Percentiles rank a stretch among this genome's conserved stretches.
phyloP scores from a whole-genome alignment of 2,113 vertebrate species.

The Myotis brandtii region DNA sequence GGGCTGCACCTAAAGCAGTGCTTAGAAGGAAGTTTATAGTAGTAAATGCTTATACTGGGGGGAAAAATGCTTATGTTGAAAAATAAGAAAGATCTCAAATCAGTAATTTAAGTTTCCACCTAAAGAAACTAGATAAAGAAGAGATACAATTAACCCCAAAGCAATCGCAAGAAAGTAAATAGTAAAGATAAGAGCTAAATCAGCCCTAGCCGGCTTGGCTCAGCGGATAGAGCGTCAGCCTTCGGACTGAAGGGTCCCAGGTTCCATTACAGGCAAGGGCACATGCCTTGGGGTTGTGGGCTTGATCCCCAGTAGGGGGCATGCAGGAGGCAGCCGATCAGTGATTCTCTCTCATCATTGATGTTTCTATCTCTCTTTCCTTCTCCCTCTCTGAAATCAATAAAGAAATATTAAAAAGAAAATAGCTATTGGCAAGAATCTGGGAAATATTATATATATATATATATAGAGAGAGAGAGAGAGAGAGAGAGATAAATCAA shows the following conservation, averaged over 20 bases:
- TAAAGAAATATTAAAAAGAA: background rate
- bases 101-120: background rate
- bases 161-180: conserved; percentile 30
- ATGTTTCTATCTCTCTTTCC: no score
- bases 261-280: no score
- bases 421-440: no score
- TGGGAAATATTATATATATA: background rate
- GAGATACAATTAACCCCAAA: conserved; percentile 26
- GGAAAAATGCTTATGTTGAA: background rate
- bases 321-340: no score
- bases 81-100: background rate
- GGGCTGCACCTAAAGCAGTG: background rate
- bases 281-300: no score
- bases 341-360: no score
- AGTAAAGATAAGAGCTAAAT: background rate
- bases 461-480: no score
- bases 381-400: no score
- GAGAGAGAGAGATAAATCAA: background rate
- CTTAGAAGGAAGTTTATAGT: background rate
- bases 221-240: no score
- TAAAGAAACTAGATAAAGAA: conserved; percentile 20
- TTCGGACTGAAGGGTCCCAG: no score
- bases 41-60: background rate
- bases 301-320: no score
- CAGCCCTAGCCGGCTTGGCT: no score